Base-by-base conservation (phyloP, 1,140 invertebrate species). In the Drosophila erecta region DNA sequence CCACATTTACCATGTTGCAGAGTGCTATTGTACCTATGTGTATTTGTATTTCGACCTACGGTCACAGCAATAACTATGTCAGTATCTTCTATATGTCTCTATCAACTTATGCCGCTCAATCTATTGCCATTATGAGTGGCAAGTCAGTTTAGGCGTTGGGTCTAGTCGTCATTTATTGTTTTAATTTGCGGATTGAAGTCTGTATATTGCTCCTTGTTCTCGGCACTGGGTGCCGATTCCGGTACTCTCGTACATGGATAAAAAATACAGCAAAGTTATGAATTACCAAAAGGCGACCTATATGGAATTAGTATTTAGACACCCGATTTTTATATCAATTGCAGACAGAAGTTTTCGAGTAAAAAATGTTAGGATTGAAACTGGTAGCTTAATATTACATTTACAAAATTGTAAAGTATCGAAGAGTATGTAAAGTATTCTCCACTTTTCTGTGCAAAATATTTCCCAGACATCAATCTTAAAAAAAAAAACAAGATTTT, bases 141-240 rank as follows among this genome's bases (percentile, higher is more conserved):
- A 38, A 30, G 61, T 40, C 7, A 30, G 30, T 55, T 49, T 57
- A 40, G 44, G 33, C 50, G 38, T 55, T 79, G 22, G 74, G 44
- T 66, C 66, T 54, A 69, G 51, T 65, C 55, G 46, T 43, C 56
- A 33, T 64, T 79, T 74, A 60, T 55, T 83, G 66, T 61, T 76
- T 22, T 49, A 80, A 80, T 80, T 79, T 79, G 54, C 53, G 60
- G 41, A 40, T 53, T 56, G n/a, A 69, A 69, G 66, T 69, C 40
- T 47, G 51, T 53, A 24, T n/a, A 37, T 17, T 37, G 53, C 24
- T 58, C 49, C 54, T 58, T 58, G 60, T 53, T 54, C 33, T 49
- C 27, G 67, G 67, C 20, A 73, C 20, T 35, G 47, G 30, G 40
- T 35, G 17, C 33, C 12, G 8, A 46, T 40, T 35, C 40, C 64